phyloP scores from a whole-genome alignment of 2,113 vertebrate genomes.

The Ancistrus triradiatus region DNA sequence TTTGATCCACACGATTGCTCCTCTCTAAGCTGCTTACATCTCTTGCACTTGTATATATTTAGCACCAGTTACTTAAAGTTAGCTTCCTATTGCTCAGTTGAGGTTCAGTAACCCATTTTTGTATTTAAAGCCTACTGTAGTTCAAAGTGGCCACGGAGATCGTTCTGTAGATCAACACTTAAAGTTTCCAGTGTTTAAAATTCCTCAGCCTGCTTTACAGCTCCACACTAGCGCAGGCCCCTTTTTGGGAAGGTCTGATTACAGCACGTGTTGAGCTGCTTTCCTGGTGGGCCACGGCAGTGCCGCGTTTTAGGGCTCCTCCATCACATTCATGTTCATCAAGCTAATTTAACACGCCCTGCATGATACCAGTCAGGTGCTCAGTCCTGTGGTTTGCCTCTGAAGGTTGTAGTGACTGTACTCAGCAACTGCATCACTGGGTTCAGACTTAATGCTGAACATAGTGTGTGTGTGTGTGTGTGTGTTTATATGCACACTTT shows the following conservation, averaged over 20 bases:
- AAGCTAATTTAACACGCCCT: slow-evolving; percentile 13
- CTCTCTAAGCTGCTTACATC: background rate
- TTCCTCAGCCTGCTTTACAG: slow-evolving; percentile 28
- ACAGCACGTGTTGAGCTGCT: background rate
- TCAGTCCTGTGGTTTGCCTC: background rate
- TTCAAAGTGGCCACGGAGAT: slow-evolving; percentile 12
- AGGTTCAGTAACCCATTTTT: slow-evolving; percentile 2
- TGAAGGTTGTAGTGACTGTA: too few relatives aligned
- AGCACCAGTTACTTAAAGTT: slow-evolving; percentile 4
- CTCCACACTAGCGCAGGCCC: slow-evolving; percentile 2
- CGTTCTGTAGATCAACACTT: slow-evolving; percentile 23
- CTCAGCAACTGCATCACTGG: too few relatives aligned
- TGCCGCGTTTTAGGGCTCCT: background rate
- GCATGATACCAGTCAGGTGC: slow-evolving; percentile 1
- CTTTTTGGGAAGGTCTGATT: slow-evolving; percentile 13
- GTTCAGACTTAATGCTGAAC: too few relatives aligned
- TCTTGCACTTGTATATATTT: background rate
- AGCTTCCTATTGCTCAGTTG: slow-evolving; percentile 18
- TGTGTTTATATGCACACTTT: too few relatives aligned
- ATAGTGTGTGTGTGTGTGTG: too few relatives aligned
- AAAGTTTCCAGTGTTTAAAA: slow-evolving; percentile 42
- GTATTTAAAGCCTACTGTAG: slow-evolving; percentile 27
- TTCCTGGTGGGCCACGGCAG: background rate
- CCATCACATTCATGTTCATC: background rate
- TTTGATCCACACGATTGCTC: background rate